Base-by-base conservation (phyloP, 2,797 vertebrate genomes). In the Mastacembelus armatus region DNA sequence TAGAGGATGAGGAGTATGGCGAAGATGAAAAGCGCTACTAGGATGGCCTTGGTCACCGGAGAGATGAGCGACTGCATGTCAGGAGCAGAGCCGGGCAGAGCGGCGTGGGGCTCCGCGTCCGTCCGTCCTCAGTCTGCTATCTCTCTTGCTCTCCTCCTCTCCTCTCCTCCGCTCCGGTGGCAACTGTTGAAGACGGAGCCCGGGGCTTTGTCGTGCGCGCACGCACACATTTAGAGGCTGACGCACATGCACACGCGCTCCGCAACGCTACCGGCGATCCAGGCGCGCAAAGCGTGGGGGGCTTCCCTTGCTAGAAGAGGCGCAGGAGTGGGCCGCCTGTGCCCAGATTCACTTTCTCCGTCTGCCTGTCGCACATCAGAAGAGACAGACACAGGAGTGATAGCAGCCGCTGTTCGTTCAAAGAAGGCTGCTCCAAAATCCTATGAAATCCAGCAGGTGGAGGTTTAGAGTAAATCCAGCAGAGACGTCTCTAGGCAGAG, bases 1-100 rank as follows among this genome's bases (percentile, higher is more conserved):
- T 98, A 99, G 49, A 99, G 96, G 88, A 99, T 99, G 83, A 99
- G 95, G 62, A 99, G 94, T 88, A 99, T 98, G 88, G 97, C 97
- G 91, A 99, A 97, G 91, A 99, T 97, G 92, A 99, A 99, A 51
- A 99, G 92, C 71, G 95, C 96, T 77, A 98, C 97, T 64, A 99
- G 93, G 84, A 98, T 93, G 84, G 97, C 97, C 94, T 98, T 99
- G 91, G 94, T 97, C 92, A 98, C 95, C 71, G 97, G 97, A 75
- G 97, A 98, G 81, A 99, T 95, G 89, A 98, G 78, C 89, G 96
- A 94, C 95, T 98, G 97, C 97, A 99, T 99, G 94, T 93, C 95
- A 93, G 94, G 89, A 82, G 85, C 85, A 77, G 88, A 89, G 88
- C 86, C 82, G 85, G 84, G 87, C 80, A 75, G 85, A 84, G 86